Conservation (phyloP, 2,113 vertebrate genomes). For the Paraplagusia blochii region DNA sequence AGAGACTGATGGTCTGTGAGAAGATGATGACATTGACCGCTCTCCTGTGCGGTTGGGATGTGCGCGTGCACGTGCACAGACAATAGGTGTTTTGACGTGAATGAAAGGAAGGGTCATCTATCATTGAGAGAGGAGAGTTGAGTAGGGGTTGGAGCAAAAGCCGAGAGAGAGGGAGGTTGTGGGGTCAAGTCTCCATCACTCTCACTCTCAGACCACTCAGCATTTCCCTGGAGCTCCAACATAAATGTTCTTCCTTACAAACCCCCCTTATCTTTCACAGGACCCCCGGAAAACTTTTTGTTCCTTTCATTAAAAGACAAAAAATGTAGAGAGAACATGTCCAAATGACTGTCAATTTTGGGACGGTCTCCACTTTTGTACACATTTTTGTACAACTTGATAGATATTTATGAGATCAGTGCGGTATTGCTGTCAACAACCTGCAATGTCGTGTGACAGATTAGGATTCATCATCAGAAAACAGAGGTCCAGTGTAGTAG, state of each 20-base stretch:
- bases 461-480: no score
- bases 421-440: slow-evolving; percentile 49
- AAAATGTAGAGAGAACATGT: slow-evolving; percentile 23
- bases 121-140: slow-evolving; percentile 50
- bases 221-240: slow-evolving; percentile 31
- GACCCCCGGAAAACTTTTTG: slow-evolving; percentile 64
- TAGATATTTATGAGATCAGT: slow-evolving; percentile 56
- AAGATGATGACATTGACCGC: slow-evolving; percentile 13
- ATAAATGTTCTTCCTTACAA: slow-evolving; percentile 25
- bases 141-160: slow-evolving; percentile 42
- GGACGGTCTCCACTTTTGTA: slow-evolving; percentile 54
- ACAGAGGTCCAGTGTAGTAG: slow-evolving; percentile 15
- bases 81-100: slow-evolving; percentile 47
- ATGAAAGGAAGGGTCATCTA: slow-evolving; percentile 57
- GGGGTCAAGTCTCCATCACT: slow-evolving; percentile 59
- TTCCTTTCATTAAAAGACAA: slow-evolving; percentile 69
- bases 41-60: slow-evolving; percentile 1
- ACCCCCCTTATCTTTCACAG: slow-evolving; percentile 1
- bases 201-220: slow-evolving; percentile 45
- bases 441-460: no score
- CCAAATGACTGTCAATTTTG: slow-evolving; percentile 41
- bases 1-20: slow-evolving; percentile 42
- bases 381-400: no score
- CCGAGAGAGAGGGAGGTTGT: slow-evolving; percentile 44
- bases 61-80: slow-evolving; percentile 26